Conservation (phyloP, 1,140 invertebrate genomes). For the Microplitis mediator region DNA sequence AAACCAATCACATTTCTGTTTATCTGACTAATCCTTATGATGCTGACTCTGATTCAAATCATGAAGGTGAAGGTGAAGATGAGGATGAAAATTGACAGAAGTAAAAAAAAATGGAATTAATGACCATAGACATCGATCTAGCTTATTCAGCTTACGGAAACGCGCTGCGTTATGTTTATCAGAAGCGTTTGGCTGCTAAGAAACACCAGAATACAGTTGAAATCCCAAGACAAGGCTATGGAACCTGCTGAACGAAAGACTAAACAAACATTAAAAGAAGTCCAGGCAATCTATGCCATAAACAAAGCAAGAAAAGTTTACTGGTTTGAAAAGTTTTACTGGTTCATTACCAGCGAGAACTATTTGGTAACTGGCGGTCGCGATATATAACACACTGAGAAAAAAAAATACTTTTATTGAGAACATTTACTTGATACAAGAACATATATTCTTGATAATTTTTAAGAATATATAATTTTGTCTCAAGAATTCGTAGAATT, state of each 20-base stretch:
- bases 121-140: constrained; percentile 90
- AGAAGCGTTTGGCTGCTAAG: constrained; percentile 87
- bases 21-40: constrained; percentile 79
- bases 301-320: constrained; percentile 90
- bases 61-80: constrained; percentile 55
- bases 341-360: constrained; percentile 99
- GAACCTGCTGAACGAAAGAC: constrained; percentile 97
- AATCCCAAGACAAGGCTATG: constrained; percentile 91
- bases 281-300: constrained; percentile 90
- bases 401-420: too few species aligned
- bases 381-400: constrained; percentile 99
- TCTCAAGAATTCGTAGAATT: too few species aligned
- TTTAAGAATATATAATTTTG: too few species aligned
- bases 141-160: constrained; percentile 89
- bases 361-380: constrained; percentile 92
- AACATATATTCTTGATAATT: too few species aligned
- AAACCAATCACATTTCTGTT: constrained; percentile 90
- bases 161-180: constrained; percentile 92
- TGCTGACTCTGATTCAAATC: constrained; percentile 71
- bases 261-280: constrained; percentile 93
- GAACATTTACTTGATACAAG: too few species aligned
- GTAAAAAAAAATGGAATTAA: constrained; percentile 60
- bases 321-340: constrained; percentile 99
- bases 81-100: constrained; percentile 53
- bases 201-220: constrained; percentile 97